Conservation (phyloP, 53 echinoderm and acorn worm species). For the Mesocentrotus franciscanus region DNA sequence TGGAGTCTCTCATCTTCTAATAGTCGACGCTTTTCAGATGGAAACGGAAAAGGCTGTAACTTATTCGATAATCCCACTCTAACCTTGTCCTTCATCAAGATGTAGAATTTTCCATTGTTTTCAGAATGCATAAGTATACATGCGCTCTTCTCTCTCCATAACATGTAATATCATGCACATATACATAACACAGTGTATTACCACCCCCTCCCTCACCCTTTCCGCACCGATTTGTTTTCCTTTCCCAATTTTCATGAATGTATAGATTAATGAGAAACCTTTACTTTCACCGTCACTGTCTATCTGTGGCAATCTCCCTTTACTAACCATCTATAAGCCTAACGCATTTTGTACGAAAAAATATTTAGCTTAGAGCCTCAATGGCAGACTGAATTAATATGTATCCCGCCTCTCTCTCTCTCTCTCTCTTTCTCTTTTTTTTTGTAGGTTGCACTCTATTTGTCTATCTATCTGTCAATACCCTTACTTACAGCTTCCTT, state of each 20-base stretch:
- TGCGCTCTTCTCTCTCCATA: too few relatives aligned
- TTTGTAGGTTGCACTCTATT: too few relatives aligned
- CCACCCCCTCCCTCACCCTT: neutral
- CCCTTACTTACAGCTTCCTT: neutral
- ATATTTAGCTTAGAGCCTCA: neutral
- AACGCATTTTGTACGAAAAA: neutral
- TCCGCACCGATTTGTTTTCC: neutral
- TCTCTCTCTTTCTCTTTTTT: neutral
- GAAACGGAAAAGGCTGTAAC: too few relatives aligned
- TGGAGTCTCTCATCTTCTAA: too few relatives aligned
- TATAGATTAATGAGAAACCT: neutral
- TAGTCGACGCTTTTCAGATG: too few relatives aligned
- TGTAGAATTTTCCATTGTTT: too few relatives aligned
- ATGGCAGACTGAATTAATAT: neutral
- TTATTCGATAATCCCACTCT: too few relatives aligned
- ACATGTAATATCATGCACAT: too few relatives aligned
- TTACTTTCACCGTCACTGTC: neutral
- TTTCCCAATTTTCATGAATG: neutral
- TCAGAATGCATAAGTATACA: too few relatives aligned
- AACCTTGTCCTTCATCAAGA: too few relatives aligned
- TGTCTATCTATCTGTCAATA: neutral
- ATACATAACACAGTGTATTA: too few relatives aligned
- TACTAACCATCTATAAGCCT: neutral
- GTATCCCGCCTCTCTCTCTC: neutral
- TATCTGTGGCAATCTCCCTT: neutral